Evolutionary conservation across 2,113 vertebrate genomes (phyloP), one percentile per base, ranked within the genome.

Genomic region (Psittacara wagleri): DNA sequence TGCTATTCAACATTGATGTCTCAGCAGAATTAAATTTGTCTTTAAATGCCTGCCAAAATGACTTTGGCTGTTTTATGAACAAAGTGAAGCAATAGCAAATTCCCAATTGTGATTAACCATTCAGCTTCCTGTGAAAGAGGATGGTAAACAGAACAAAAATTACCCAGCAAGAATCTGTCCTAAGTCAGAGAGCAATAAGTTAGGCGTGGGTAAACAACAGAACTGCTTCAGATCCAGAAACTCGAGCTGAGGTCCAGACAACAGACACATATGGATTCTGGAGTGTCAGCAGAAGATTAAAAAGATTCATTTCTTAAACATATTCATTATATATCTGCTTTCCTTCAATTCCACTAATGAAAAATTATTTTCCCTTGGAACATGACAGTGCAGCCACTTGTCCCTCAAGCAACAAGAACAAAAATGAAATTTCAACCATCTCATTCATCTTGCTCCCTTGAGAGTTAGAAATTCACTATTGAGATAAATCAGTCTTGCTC

Each of bases 1-100:
- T 17, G 51, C 37, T n/a, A 43, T 13, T 80, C n/a, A 81, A 81
- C 23, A 83, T 10, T 28, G 67, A 81, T 59, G 51, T 39, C 80
- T 95, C 95, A 94, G 88, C 80, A 97, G 27, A 94, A 94, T 8
- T 51, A 51, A 54, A 63, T 86, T 92, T 88, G 31, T 81, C 54
- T 88, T 81, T 73, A 52, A 90, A 10, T 64, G 73, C 31, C 28
- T 41, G 31, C 64, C 51, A 86, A 70, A 96, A 81, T 15, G 0
- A 90, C 55, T 79, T 75, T 63, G 68, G 80, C 19, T 88, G 76
- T 39, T 70, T 88, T 41, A 22, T 27, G 16, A 92, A 83, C 46
- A 0, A 86, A 81, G 35, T 93, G 76, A 94, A 88, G 91, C 91
- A 96, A 95, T 0, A 91, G 9, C 48, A 78, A 81, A 83, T 48